Conservation (phyloP, 2,113 vertebrate species). For the Indicator indicator region DNA sequence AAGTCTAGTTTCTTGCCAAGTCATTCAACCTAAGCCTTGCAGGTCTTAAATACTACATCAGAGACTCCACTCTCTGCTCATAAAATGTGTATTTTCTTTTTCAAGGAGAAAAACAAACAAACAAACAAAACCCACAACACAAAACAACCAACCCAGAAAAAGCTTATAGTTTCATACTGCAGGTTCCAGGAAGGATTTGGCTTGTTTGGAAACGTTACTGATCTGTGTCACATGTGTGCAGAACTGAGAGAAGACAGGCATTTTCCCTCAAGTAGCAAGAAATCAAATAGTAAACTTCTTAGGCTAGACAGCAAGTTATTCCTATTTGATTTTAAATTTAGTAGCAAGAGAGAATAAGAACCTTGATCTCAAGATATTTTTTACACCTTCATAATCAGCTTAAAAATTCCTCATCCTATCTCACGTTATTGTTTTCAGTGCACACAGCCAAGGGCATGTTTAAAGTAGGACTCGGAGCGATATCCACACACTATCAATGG, state of each 20-base stretch:
- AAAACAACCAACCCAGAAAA: too few species aligned
- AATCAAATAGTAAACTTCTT: not conserved
- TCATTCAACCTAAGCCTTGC: not conserved
- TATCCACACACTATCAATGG: accelerated
- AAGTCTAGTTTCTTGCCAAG: not conserved
- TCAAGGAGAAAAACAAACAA: accelerated
- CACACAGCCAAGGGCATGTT: not conserved
- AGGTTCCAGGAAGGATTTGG: not conserved
- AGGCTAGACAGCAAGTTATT: not conserved
- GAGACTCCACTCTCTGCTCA: not conserved
- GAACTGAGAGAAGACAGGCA: not conserved
- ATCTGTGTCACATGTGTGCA: not conserved
- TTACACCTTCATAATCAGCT: not conserved
- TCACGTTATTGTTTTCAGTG: not conserved
- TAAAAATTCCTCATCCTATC: not conserved
- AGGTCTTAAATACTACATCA: not conserved
- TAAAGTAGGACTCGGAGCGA: not conserved
- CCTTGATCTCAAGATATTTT: not conserved
- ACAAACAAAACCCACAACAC: not conserved
- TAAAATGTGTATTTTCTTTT: not conserved
- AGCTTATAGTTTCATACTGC: not conserved
- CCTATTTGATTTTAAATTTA: not conserved
- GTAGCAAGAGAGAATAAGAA: not conserved
- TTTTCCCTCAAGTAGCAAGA: not conserved
- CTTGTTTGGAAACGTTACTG: not conserved